Percentiles rank a stretch among this genome's conserved stretches.
These are phyloP conservation scores for Luidia sarsii DNA, from an alignment of 53 echinoderm and acorn worm species.

Conservation along the genomic window DNA sequence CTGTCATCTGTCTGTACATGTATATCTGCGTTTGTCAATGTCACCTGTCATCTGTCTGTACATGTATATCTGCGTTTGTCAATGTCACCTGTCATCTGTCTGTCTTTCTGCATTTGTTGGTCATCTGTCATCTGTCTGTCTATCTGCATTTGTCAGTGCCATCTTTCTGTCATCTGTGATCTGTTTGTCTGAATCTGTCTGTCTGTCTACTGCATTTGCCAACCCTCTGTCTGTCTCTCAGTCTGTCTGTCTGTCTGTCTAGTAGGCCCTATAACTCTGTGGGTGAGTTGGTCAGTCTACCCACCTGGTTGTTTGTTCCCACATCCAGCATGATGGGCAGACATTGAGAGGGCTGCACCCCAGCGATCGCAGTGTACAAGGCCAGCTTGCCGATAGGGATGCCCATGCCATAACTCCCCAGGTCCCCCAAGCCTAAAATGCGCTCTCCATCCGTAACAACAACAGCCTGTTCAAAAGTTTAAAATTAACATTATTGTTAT, in stretches of 20 bases:
- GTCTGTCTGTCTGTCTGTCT: not conserved
- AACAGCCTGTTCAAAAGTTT: conserved; percentile 72
- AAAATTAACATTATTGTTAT: not conserved
- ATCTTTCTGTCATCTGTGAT: too few relatives aligned
- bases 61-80: too few relatives aligned
- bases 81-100: too few relatives aligned
- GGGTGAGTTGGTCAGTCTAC: not conserved
- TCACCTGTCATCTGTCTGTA: too few relatives aligned
- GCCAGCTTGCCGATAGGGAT: conserved; percentile 97
- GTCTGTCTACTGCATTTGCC: not conserved
- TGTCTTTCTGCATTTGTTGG: too few relatives aligned
- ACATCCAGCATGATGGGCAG: conserved; percentile 91
- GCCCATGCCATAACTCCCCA: conserved; percentile 97
- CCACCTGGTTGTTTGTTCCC: conserved; percentile 91
- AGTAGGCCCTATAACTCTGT: too few relatives aligned
- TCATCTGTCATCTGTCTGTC: too few relatives aligned
- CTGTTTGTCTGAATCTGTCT: too few relatives aligned
- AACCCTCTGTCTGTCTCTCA: not conserved
- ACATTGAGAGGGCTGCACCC: conserved; percentile 89
- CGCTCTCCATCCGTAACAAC: conserved; percentile 96
- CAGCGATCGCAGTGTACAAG: conserved; percentile 95
- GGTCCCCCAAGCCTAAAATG: conserved; percentile 93
- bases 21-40: too few relatives aligned
- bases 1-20: too few relatives aligned
- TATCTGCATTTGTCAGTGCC: too few relatives aligned